Conservation (phyloP, 2,113 vertebrate species). For the Archocentrus centrarchus region DNA sequence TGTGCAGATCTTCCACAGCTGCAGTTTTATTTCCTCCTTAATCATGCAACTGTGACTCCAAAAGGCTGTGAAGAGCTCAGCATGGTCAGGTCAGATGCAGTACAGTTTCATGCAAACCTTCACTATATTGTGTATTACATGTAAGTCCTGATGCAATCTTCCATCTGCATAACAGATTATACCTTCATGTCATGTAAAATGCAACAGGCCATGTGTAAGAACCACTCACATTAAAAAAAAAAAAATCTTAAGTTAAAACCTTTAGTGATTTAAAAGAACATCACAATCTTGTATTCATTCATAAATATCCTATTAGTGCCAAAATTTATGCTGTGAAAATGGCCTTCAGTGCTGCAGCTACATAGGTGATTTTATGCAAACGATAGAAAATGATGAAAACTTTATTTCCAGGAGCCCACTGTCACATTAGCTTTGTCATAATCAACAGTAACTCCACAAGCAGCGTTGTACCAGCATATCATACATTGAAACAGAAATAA, state of each 20-base stretch:
- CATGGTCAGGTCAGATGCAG: too few relatives aligned
- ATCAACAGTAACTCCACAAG: background rate
- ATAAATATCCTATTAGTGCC: background rate
- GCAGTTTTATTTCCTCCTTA: too few relatives aligned
- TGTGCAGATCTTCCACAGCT: too few relatives aligned
- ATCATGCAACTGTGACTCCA: too few relatives aligned
- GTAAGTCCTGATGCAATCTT: background rate
- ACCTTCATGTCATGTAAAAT: background rate
- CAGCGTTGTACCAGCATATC: background rate
- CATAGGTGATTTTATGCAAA: accelerated
- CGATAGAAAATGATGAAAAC: background rate
- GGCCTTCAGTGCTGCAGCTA: background rate
- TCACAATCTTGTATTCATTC: background rate
- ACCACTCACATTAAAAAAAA: background rate
- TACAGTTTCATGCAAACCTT: too few relatives aligned
- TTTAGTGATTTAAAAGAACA: background rate
- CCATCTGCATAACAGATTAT: background rate
- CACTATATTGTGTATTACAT: too few relatives aligned
- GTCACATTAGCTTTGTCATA: background rate
- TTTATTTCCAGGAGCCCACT: background rate
- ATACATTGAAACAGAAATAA: background rate
- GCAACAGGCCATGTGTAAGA: background rate
- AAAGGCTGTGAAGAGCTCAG: too few relatives aligned
- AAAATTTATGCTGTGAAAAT: background rate
- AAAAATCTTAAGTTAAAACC: too few relatives aligned